Percentiles rank a stretch among this genome's conserved stretches.
These are phyloP conservation scores for Thermophis baileyi DNA, from an alignment of 2,113 vertebrate genomes.

Conservation along the genomic window DNA sequence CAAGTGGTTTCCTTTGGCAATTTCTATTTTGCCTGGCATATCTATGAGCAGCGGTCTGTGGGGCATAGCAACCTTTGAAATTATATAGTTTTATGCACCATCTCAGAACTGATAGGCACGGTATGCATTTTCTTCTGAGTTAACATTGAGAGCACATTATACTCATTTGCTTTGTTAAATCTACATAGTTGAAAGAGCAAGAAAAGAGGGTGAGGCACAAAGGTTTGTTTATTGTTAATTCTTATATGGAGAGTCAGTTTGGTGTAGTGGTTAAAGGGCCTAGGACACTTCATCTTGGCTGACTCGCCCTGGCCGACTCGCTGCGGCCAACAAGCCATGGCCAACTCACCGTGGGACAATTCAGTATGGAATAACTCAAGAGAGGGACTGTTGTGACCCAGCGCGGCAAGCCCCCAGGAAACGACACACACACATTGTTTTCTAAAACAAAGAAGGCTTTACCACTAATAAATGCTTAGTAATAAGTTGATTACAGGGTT, in stretches of 20 bases:
- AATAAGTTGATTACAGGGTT: too few relatives aligned
- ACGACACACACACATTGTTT: too few relatives aligned
- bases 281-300: background rate
- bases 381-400: too few relatives aligned
- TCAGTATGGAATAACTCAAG: background rate
- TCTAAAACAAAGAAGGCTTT: too few relatives aligned
- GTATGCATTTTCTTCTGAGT: background rate
- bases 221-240: background rate
- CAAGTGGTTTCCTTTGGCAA: conserved; percentile 33
- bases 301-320: background rate
- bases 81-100: background rate
- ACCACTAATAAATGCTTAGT: too few relatives aligned
- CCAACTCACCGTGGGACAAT: background rate
- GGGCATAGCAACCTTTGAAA: conserved; percentile 3
- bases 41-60: conserved; percentile 10
- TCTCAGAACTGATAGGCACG: background rate
- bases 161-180: background rate
- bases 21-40: conserved; percentile 43
- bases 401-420: too few relatives aligned
- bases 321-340: background rate
- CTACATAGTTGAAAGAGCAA: background rate
- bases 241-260: background rate
- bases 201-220: background rate
- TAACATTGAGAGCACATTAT: background rate
- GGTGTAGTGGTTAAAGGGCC: background rate